Percentiles rank a stretch among this genome's conserved stretches.
Conservation (phyloP, 2,888 invertebrate genomes). For the Nowickia ferox region DNA sequence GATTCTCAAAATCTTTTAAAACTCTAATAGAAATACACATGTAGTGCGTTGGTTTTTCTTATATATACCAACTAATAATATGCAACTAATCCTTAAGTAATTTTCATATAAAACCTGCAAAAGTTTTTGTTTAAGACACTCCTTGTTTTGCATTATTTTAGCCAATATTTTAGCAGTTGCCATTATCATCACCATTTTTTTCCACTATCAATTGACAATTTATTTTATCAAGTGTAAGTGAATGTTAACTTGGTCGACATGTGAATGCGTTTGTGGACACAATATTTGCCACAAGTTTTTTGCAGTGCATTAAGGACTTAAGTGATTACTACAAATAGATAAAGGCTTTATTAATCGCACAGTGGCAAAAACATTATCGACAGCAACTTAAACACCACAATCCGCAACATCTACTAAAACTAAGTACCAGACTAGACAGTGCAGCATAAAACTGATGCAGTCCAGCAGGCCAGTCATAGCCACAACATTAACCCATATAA, state of each 20-base stretch:
- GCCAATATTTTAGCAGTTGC: conserved; percentile 7
- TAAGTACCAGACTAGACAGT: conserved; percentile 24
- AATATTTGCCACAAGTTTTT: conserved; percentile 71
- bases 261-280: conserved; percentile 73
- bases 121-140: conserved; percentile 24
- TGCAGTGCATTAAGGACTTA: conserved; percentile 60
- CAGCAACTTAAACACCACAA: conserved; percentile 44
- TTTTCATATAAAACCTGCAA: conserved; percentile 9
- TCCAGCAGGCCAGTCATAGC: conserved; percentile 20
- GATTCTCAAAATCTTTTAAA: no score
- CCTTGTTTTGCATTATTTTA: not conserved
- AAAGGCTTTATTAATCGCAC: conserved; percentile 74
- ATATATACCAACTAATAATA: not conserved
- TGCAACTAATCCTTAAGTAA: conserved; percentile 1
- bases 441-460: conserved; percentile 56
- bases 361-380: conserved; percentile 53
- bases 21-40: no score
- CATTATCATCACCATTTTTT: conserved; percentile 11
- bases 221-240: conserved; percentile 62
- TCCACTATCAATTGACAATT: conserved; percentile 66
- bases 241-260: conserved; percentile 72
- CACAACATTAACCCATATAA: conserved; percentile 61
- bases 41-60: not conserved
- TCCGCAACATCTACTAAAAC: conserved; percentile 32
- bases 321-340: conserved; percentile 80